Evolutionary conservation across 2,113 vertebrate genomes (phyloP), one percentile per base, ranked within the genome.

Genomic region (Felis chaus): DNA sequence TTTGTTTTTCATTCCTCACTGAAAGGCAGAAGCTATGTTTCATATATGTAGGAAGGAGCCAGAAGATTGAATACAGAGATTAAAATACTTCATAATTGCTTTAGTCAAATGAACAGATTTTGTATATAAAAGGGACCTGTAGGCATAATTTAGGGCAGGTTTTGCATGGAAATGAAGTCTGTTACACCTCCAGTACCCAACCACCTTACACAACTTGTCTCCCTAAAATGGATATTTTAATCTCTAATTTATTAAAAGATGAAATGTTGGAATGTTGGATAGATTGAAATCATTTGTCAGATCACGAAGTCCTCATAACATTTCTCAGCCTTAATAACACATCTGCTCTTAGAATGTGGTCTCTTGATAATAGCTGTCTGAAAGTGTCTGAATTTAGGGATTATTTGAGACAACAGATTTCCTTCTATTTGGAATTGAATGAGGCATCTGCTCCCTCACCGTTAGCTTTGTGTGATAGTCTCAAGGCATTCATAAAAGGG

Each of bases 321-420:
- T 99, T 99, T 99, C 98, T 99, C 99, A 99, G 99, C 98, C 99
- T 99, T 99, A 99, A 99, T 99, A 99, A 99, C 98, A 99, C 99
- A 99, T 99, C 99, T 99, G 99, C 99, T 99, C 99, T 99, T 99
- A 99, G 99, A 99, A 99, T 99, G 99, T 98, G 98, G 99, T 99
- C 99, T 99, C 99, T 98, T 99, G 99, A 98, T 99, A 99, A 99
- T 99, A 99, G 98, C 98, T 99, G 98, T 98, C 99, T 98, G 98
- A 99, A 99, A 99, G 99, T 99, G 99, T 99, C 99, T 99, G 99
- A 99, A 99, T 99, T 99, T 99, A 99, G 99, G 99, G 99, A 99
- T 99, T 99, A 99, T 99, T 99, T 99, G 98, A 99, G 99, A 99
- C 99, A 99, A 99, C 99, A 99, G 99, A 99, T 99, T 99, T 99